Evolutionary conservation across 2,797 vertebrate genomes (phyloP), one percentile per base, ranked within the genome.

Genomic region (Eutrigla gurnardus): DNA sequence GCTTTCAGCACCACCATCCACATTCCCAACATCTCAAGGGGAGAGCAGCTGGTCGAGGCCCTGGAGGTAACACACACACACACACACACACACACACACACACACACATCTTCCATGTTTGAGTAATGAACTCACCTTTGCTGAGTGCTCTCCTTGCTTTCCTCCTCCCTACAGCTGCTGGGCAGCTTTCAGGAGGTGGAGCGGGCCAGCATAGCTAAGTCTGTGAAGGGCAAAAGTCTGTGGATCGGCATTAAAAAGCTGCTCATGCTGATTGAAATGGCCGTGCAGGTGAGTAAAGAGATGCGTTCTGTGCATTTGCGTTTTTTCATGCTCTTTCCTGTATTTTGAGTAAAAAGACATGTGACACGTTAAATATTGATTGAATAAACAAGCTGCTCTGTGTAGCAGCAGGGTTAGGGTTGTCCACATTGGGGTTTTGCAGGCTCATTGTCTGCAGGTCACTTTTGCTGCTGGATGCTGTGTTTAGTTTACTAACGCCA

Each of bases 251-350:
- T 99, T 72, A 99, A 99, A 76, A 99, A 99, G 94, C 86, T 99
- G 77, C 95, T 97, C 65, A 99, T 99, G 97, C 92, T 99, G 86
- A 99, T 99, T 37, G 98, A 98, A 89, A 99, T 98, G 98, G 95
- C 97, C 1, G 79, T 96, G 18, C 97, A 99, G 95, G 98, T 99
- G 82, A 95, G 94, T 63, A 25, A 6, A n/a, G 12, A 18, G 6
- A 2, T 10, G 0, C 3, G 49, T 5, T 32, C 0, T 52, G 39
- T 64, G 18, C 3, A 8, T 47, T 50, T 17, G n/a, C 10, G 0
- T 35, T 49, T 32, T n/a, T n/a, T n/a, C n/a, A n/a, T n/a, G n/a
- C n/a, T n/a, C n/a, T n/a, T n/a, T n/a, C n/a, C n/a, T 25, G 25
- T 25, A 25, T 25, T 25, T 25, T 25, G 25, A 25, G 25, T 25